Percentiles rank a stretch among this genome's conserved stretches.
phyloP scores from a whole-genome alignment of 2,888 invertebrate species.

The Orthonevra nobilis region DNA sequence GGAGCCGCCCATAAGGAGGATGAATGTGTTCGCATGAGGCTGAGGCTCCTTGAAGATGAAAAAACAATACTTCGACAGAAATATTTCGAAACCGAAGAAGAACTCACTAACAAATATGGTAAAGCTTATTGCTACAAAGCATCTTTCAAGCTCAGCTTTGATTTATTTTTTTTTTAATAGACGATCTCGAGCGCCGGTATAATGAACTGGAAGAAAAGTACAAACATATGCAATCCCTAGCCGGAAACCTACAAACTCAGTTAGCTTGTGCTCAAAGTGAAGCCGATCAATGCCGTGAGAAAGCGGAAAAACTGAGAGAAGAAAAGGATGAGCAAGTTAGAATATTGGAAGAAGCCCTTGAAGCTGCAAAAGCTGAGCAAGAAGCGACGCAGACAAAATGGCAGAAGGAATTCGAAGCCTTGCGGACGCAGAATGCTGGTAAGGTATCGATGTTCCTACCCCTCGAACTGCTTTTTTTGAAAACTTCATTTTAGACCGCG shows the following conservation, averaged over 20 bases:
- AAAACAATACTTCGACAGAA: slow-evolving; percentile 77
- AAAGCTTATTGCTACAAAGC: neutral
- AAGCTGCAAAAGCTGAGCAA: slow-evolving; percentile 83
- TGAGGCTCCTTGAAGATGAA: slow-evolving; percentile 79
- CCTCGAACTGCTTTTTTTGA: too few relatives aligned
- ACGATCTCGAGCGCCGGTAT: slow-evolving; percentile 80
- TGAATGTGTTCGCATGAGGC: slow-evolving; percentile 78
- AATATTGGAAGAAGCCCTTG: slow-evolving; percentile 82
- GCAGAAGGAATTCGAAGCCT: slow-evolving; percentile 84
- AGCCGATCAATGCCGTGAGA: slow-evolving; percentile 75
- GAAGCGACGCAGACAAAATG: slow-evolving; percentile 82
- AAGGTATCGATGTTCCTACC: neutral
- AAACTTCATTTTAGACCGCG: slow-evolving; percentile 81
- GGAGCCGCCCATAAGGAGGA: slow-evolving; percentile 79
- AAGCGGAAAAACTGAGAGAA: slow-evolving; percentile 80
- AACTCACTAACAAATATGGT: slow-evolving; percentile 78
- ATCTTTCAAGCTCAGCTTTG: neutral
- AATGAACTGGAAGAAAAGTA: slow-evolving; percentile 81
- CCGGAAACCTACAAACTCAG: slow-evolving; percentile 77
- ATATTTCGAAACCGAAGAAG: slow-evolving; percentile 78
- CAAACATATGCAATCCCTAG: slow-evolving; percentile 80
- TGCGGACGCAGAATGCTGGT: slow-evolving; percentile 83
- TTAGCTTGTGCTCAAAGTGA: slow-evolving; percentile 77
- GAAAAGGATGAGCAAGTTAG: slow-evolving; percentile 82
- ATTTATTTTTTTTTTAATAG: slow-evolving; percentile 72